Evolutionary conservation across 2,888 invertebrate species (phyloP).

Genomic region (Hirtodrosophila confusa): DNA sequence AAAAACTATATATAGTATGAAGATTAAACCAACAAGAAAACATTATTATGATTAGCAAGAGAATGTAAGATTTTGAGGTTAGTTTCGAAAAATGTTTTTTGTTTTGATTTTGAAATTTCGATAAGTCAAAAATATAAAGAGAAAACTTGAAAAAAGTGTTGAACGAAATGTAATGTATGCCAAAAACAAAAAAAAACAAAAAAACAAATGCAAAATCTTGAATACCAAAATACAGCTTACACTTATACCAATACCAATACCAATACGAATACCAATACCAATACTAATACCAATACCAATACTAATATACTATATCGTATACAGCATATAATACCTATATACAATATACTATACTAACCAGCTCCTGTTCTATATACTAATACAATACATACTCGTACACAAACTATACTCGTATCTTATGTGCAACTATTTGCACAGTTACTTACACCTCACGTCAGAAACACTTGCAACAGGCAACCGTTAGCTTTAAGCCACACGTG

Average conservation of each 20-base stretch:
- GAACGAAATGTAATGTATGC: constrained; percentile 46
- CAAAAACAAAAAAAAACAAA: constrained; percentile 41
- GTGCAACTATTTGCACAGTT: not conserved
- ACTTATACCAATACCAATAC: constrained; percentile 13
- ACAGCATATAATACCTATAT: constrained; percentile 12
- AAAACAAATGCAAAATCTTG: constrained; percentile 21
- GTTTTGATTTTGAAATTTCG: constrained; percentile 73
- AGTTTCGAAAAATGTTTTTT: constrained; percentile 48
- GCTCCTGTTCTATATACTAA: constrained; percentile 27
- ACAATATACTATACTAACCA: constrained; percentile 29
- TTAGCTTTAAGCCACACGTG: constrained; percentile 14
- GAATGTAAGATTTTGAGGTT: constrained; percentile 16
- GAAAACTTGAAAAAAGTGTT: constrained; percentile 37
- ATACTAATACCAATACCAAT: constrained; percentile 29
- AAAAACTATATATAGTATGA: constrained; percentile 6
- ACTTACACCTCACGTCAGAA: constrained; percentile 1
- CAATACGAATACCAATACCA: constrained; percentile 13
- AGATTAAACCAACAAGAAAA: constrained; percentile 12
- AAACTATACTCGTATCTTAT: constrained; percentile 20
- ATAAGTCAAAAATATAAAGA: constrained; percentile 57
- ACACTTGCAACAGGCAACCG: constrained; percentile 27
- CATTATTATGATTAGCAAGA: too few species aligned
- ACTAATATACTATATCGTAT: constrained; percentile 14
- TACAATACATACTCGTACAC: too few species aligned
- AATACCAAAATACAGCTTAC: constrained; percentile 27